Evolutionary conservation across 2,797 vertebrate species (phyloP).

Genomic region (Neosilurus hyrtlii): DNA sequence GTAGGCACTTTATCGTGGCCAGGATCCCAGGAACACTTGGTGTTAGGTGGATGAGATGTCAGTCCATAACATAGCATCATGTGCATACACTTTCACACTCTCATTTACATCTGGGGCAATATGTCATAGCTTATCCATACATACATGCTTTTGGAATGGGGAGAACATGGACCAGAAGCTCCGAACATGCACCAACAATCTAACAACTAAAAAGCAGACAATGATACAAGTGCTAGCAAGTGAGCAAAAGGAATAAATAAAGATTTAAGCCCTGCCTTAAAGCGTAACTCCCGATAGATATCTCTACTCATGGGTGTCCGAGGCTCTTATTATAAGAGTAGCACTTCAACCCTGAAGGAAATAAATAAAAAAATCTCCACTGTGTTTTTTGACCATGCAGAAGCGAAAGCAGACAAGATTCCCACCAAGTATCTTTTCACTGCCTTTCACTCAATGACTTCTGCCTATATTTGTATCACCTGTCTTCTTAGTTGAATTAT

Average conservation of each 20-base stretch:
- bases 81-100: neutral
- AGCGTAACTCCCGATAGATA: too few relatives aligned
- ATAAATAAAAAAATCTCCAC: too few relatives aligned
- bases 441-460: too few relatives aligned
- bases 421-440: too few relatives aligned
- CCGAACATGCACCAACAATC: neutral
- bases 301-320: too few relatives aligned
- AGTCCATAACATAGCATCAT: neutral
- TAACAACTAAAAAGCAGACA: neutral
- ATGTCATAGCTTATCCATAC: neutral
- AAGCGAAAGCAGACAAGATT: too few relatives aligned
- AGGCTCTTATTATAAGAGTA: too few relatives aligned
- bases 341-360: too few relatives aligned
- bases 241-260: neutral
- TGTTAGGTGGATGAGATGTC: neutral
- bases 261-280: neutral
- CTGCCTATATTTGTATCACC: too few relatives aligned
- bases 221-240: neutral
- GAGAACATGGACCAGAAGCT: neutral
- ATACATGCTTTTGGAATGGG: neutral
- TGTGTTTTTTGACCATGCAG: too few relatives aligned
- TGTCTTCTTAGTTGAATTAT: too few relatives aligned
- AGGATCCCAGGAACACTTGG: neutral
- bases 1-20: neutral
- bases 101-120: neutral